Percentiles rank a stretch among this genome's conserved stretches.
Conservation (phyloP, 2,888 invertebrate genomes). For the Epinotia bilunana region DNA sequence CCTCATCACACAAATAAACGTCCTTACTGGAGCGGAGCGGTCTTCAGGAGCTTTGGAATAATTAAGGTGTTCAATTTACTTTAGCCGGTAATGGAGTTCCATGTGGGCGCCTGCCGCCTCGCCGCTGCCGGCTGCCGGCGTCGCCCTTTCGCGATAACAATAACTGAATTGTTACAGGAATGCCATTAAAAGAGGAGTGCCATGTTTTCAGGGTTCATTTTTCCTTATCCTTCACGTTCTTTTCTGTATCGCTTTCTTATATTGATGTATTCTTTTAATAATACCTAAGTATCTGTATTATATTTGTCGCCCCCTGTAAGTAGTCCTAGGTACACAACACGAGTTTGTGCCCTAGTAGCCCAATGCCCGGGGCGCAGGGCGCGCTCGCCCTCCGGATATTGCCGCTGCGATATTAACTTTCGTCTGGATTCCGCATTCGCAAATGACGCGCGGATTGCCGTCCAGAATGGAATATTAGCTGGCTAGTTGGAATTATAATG, state of each 20-base stretch:
- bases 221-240: background rate
- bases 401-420: constrained; percentile 36
- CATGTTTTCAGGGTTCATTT: background rate
- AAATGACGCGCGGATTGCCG: background rate
- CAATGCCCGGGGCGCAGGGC: constrained; percentile 35
- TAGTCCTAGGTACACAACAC: background rate
- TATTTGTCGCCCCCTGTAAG: background rate
- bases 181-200: too few relatives aligned
- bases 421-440: constrained; percentile 30
- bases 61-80: too few relatives aligned
- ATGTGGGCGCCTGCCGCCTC: too few relatives aligned
- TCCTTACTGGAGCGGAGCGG: too few relatives aligned
- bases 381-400: constrained; percentile 42
- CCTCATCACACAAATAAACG: too few relatives aligned
- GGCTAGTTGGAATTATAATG: background rate
- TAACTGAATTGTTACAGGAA: too few relatives aligned
- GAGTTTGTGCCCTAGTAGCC: constrained; percentile 27
- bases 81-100: too few relatives aligned
- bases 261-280: background rate
- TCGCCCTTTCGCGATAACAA: too few relatives aligned
- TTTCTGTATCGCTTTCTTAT: too few relatives aligned
- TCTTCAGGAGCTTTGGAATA: too few relatives aligned
- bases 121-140: too few relatives aligned
- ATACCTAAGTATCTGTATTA: background rate
- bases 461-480: background rate